These are phyloP conservation scores for Calidris pygmaea DNA, from an alignment of 2,113 vertebrate genomes.

Conservation along the genomic window DNA sequence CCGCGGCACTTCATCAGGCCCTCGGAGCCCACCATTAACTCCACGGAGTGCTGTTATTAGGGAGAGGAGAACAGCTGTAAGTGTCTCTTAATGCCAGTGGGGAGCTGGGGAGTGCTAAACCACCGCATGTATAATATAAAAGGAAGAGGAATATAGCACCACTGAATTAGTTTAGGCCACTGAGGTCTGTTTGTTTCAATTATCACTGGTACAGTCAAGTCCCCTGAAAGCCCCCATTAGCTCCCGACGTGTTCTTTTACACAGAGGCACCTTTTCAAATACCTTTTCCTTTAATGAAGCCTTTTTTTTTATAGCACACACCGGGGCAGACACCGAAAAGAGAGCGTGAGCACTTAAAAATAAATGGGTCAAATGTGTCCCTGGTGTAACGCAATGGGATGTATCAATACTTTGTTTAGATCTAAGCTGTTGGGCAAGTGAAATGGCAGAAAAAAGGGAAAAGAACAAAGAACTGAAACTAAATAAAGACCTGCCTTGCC, in stretches of 20 bases:
- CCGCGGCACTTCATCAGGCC: neutral
- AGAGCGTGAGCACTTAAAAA: neutral
- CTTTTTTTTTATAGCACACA: neutral
- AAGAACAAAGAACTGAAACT: neutral
- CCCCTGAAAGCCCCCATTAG: constrained; percentile 26
- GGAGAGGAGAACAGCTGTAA: constrained; percentile 30
- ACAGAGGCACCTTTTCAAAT: neutral
- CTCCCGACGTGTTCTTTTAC: neutral
- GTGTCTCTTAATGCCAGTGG: constrained; percentile 18
- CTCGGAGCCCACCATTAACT: constrained; percentile 23
- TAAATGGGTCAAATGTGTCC: constrained; percentile 23
- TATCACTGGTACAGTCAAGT: neutral
- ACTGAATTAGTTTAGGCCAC: neutral
- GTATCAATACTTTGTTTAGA: neutral
- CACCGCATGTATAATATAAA: constrained; percentile 18
- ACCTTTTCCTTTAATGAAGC: constrained; percentile 5
- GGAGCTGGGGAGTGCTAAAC: constrained; percentile 30
- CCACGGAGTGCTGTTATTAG: neutral
- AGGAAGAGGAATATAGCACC: neutral
- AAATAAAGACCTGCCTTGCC: neutral
- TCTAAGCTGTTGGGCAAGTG: neutral
- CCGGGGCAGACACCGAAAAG: neutral
- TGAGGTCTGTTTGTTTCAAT: constrained; percentile 61
- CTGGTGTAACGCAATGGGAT: neutral
- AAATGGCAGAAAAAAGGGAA: neutral